Conservation (phyloP, 2,113 vertebrate species). For the Zosterops pallidus region DNA sequence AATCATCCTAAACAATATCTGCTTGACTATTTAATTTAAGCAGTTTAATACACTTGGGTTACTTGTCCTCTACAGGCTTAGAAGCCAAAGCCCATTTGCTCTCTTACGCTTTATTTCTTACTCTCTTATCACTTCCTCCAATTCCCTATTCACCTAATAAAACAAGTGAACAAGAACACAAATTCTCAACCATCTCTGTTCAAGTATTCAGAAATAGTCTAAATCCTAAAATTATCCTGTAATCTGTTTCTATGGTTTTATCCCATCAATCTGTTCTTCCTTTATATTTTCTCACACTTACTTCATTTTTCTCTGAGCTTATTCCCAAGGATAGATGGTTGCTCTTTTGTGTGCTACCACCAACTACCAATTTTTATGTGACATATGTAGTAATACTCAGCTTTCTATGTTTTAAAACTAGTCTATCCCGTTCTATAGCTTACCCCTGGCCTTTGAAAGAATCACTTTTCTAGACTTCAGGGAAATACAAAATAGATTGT, state of each 20-base stretch:
- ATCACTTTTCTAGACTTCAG: not conserved
- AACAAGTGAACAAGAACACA: not conserved
- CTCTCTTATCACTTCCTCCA: not conserved
- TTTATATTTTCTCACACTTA: not conserved
- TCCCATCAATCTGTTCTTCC: not conserved
- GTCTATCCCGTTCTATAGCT: not conserved
- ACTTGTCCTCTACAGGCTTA: not conserved
- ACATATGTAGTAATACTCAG: not conserved
- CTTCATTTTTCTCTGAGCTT: not conserved
- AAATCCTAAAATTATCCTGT: not conserved
- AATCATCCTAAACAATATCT: not conserved
- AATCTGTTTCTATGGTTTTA: not conserved
- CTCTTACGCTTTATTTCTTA: not conserved
- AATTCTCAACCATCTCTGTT: not conserved
- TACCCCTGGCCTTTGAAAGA: not conserved
- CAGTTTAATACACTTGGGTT: not conserved
- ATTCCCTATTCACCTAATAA: not conserved
- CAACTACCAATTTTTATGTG: not conserved
- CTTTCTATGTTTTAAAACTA: not conserved
- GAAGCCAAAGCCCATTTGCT: not conserved
- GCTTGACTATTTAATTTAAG: not conserved
- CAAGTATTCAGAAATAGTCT: not conserved
- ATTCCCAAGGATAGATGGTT: not conserved
- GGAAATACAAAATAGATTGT: not conserved
- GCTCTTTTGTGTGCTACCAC: not conserved